Base-by-base conservation (phyloP, 2,797 vertebrate genomes). In the Eulemur rubriventer region DNA sequence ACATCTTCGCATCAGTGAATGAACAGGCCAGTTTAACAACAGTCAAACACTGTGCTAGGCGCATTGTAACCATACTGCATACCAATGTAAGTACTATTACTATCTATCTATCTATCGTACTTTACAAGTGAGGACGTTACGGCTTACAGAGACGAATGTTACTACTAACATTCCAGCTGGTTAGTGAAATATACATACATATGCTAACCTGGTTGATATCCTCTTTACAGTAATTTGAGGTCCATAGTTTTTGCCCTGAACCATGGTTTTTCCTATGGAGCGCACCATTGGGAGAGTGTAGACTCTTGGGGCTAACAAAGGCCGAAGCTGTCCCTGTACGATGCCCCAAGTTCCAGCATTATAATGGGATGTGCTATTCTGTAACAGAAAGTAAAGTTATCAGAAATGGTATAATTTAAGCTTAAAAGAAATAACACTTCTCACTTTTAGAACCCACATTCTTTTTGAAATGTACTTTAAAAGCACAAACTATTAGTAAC, bases 201-300 rank as follows among this genome's bases (percentile, higher is more conserved):
- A 65, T 35, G 96, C 98, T 98, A 90, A 99, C 99, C 99, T 99
- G 96, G 99, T 99, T 35, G 99, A 99, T 96, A 99, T 99, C 97
- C 99, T 99, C 85, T 99, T 99, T 79, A 99, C 99, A 69, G 99
- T 99, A 94, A 99, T 99, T 96, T 99, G 99, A 9, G 99, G 99
- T 63, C 99, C 99, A 0, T 99, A 99, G 98, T 99, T 99, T 93
- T 99, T 99, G 84, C 99, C 99, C 96, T 99, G 99, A 84, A 99
- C 99, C 99, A 99, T 99, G 16, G 99, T 99, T 97, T 99, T 99
- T n/a, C 99, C 99, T 22, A 99, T 99, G 91, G 99, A 99, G 92
- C 99, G 99, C 38, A 99, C 99, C 99, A 99, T 99, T 30, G 99
- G 99, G 17, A 99, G 98, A 0, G 99, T 99, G 93, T 99, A 99